These are phyloP conservation scores for Sesamia nonagrioides DNA, from an alignment of 1,140 invertebrate genomes.

Conservation along the genomic window DNA sequence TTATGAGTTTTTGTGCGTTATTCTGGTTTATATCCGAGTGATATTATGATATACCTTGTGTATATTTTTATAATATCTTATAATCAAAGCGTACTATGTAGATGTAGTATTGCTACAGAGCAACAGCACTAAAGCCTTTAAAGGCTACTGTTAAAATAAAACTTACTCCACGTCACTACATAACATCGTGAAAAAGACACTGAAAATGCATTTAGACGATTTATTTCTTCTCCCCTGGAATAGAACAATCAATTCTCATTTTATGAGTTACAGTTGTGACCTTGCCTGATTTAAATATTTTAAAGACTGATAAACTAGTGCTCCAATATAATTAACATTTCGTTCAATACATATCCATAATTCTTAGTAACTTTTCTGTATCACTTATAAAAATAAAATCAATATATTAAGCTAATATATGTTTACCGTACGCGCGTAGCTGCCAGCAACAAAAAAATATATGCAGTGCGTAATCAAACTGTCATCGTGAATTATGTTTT, in stretches of 20 bases:
- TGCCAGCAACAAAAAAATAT: not conserved
- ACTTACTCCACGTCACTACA: not conserved
- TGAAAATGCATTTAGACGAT: constrained; percentile 9
- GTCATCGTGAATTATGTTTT: not conserved
- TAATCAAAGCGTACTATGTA: constrained; percentile 10
- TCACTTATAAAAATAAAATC: constrained; percentile 20
- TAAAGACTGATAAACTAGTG: constrained; percentile 58
- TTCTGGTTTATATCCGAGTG: constrained; percentile 31
- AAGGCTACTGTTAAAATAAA: not conserved
- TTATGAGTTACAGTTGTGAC: constrained; percentile 42
- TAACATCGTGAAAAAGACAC: constrained; percentile 7
- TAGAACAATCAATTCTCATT: constrained; percentile 27
- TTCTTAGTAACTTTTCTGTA: constrained; percentile 15
- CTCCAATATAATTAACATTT: constrained; percentile 40
- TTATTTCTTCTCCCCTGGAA: constrained; percentile 9
- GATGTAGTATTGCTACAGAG: constrained; percentile 19
- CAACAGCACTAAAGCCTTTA: constrained; percentile 7
- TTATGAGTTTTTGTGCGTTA: constrained; percentile 1
- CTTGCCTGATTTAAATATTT: constrained; percentile 46
- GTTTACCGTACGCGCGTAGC: not conserved
- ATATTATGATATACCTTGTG: constrained; percentile 33
- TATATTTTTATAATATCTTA: constrained; percentile 41
- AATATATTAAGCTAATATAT: not conserved
- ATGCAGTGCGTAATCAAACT: not conserved
- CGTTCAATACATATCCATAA: constrained; percentile 45